phyloP scores from a whole-genome alignment of 2,888 invertebrate species.

The Hoplodrina ambigua region DNA sequence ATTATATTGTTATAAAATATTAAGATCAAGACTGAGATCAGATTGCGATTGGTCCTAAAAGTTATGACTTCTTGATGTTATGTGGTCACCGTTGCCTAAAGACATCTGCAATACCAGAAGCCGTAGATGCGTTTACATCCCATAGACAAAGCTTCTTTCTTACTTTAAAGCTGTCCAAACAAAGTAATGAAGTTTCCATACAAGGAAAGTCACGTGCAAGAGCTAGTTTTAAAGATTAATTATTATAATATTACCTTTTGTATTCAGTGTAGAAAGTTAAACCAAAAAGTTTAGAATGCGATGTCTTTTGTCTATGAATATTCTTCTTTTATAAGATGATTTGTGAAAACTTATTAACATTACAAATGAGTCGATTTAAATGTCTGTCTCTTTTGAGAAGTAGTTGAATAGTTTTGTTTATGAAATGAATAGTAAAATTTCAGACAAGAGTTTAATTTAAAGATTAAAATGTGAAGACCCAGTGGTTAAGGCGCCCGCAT shows the following conservation, averaged over 20 bases:
- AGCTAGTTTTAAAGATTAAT: background rate
- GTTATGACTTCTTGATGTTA: no score
- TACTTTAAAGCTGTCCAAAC: no score
- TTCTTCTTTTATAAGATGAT: conserved; percentile 21
- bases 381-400: conserved; percentile 36
- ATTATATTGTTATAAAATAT: no score
- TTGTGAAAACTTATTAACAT: conserved; percentile 59
- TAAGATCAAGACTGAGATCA: no score
- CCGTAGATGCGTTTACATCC: no score
- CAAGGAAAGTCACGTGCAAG: background rate
- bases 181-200: background rate
- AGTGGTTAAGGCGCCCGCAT: no score
- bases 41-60: no score
- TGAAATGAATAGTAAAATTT: conserved; percentile 9
- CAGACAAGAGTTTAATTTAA: background rate
- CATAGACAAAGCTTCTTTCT: no score
- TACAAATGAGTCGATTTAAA: conserved; percentile 52
- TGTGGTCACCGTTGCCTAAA: no score
- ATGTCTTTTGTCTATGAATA: conserved; percentile 23
- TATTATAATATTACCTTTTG: conserved; percentile 25
- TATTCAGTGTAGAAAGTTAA: conserved; percentile 41
- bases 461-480: no score
- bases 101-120: no score
- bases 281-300: conserved; percentile 4
- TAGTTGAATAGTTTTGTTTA: conserved; percentile 7